Evolutionary conservation across 1,140 invertebrate species (phyloP).

Genomic region (Pogonomyrmex barbatus): DNA sequence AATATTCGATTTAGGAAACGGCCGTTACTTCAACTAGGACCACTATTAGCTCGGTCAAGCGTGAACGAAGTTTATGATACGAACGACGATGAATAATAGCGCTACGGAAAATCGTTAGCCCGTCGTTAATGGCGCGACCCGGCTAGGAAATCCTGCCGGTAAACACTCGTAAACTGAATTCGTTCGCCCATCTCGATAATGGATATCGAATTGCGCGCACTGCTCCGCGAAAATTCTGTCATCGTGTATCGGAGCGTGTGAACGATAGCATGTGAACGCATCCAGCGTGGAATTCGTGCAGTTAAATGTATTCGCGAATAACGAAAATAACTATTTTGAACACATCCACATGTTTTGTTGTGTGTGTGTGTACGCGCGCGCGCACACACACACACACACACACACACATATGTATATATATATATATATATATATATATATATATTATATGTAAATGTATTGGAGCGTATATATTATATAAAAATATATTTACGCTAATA

Average conservation of each 20-base stretch:
- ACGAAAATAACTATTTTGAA: neutral
- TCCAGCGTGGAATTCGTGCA: neutral
- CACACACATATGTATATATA: no score
- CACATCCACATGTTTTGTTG: no score
- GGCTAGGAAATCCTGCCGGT: conserved; percentile 66
- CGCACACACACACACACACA: no score
- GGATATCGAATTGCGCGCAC: conserved; percentile 60
- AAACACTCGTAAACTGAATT: conserved; percentile 72
- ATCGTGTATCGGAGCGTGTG: neutral
- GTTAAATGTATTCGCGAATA: neutral
- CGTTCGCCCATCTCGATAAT: conserved; percentile 69
- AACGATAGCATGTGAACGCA: neutral
- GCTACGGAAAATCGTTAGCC: conserved; percentile 70
- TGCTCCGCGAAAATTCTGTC: conserved; percentile 32
- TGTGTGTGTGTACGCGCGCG: no score
- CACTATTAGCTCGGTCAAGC: conserved; percentile 70
- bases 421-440: neutral
- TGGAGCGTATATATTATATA: neutral
- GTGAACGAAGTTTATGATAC: conserved; percentile 73
- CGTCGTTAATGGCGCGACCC: conserved; percentile 56
- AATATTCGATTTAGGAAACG: conserved; percentile 74
- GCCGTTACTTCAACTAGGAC: conserved; percentile 61
- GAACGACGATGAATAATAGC: conserved; percentile 73
- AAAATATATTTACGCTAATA: neutral
- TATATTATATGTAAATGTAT: neutral